A percentile compares a stretch with the other conserved stretches of the same genome.
These are phyloP conservation scores for Amiota minor DNA, from an alignment of 2,888 invertebrate genomes.

Conservation along the genomic window DNA sequence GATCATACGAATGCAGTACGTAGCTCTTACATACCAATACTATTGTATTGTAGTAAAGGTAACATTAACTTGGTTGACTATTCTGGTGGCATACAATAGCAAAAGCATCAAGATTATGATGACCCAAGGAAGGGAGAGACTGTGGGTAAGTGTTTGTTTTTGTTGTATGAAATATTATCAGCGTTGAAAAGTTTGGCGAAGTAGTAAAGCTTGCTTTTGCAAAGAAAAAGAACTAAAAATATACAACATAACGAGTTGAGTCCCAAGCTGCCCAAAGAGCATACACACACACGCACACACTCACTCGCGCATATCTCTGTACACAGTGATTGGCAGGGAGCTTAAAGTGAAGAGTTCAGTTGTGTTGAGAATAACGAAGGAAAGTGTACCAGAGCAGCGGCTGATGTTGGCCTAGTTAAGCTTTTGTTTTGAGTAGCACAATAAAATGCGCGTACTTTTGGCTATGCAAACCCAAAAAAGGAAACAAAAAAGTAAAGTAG, in stretches of 20 bases:
- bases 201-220: background rate
- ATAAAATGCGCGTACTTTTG: slow-evolving; percentile 13
- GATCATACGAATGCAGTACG: too few species aligned
- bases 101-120: too few species aligned
- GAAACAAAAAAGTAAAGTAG: background rate
- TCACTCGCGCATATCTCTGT: background rate
- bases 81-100: too few species aligned
- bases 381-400: slow-evolving; percentile 24
- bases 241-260: slow-evolving; percentile 7
- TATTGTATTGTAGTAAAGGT: too few species aligned
- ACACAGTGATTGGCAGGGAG: too few species aligned
- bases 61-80: too few species aligned
- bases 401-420: slow-evolving; percentile 32
- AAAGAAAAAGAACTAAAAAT: background rate
- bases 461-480: background rate
- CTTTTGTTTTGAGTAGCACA: slow-evolving; percentile 28
- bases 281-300: background rate
- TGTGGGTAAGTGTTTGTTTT: too few species aligned
- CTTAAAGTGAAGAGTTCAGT: background rate
- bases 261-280: slow-evolving; percentile 41
- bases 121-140: too few species aligned
- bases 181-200: background rate
- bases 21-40: too few species aligned
- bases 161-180: slow-evolving; percentile 5
- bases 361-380: slow-evolving; percentile 51